These are phyloP conservation scores for Protosalanx chinensis DNA, from an alignment of 2,797 vertebrate species.

Conservation along the genomic window DNA sequence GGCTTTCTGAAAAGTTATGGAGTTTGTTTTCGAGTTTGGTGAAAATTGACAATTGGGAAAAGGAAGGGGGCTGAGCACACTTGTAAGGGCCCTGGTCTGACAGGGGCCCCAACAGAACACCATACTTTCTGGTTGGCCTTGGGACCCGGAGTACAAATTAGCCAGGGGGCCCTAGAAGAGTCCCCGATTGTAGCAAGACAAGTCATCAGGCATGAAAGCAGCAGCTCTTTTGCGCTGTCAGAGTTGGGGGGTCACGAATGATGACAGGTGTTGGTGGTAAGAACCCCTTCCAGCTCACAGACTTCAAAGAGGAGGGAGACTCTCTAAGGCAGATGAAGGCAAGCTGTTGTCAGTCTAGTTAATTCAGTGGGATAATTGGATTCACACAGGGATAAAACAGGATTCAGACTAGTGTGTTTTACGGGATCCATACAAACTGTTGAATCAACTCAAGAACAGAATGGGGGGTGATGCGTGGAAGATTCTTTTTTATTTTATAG, in stretches of 20 bases:
- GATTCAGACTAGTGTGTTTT: conserved; percentile 16
- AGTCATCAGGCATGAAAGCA: background rate
- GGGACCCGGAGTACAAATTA: no score
- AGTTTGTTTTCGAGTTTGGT: background rate
- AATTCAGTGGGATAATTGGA: conserved; percentile 15
- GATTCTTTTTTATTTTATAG: background rate
- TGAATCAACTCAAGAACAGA: background rate
- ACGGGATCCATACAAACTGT: background rate
- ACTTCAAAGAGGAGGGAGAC: conserved; percentile 29
- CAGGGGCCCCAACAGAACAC: no score
- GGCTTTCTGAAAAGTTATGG: background rate
- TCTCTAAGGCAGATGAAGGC: conserved; percentile 18
- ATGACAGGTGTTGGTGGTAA: conserved; percentile 52
- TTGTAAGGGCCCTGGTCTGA: no score
- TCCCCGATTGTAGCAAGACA: no score
- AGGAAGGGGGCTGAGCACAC: no score
- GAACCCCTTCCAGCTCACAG: conserved; percentile 17
- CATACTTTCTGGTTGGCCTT: no score
- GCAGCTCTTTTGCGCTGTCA: conserved; percentile 3
- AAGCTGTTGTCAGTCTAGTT: conserved; percentile 11
- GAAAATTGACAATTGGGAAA: background rate
- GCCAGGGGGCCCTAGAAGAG: no score
- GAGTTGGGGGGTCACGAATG: conserved; percentile 31
- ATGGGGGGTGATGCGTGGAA: background rate
- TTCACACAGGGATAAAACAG: conserved; percentile 18